Percentiles rank a stretch among this genome's conserved stretches.
Evolutionary conservation across 1,140 invertebrate genomes (phyloP).

Genomic region (Marisa cornuarietis): DNA sequence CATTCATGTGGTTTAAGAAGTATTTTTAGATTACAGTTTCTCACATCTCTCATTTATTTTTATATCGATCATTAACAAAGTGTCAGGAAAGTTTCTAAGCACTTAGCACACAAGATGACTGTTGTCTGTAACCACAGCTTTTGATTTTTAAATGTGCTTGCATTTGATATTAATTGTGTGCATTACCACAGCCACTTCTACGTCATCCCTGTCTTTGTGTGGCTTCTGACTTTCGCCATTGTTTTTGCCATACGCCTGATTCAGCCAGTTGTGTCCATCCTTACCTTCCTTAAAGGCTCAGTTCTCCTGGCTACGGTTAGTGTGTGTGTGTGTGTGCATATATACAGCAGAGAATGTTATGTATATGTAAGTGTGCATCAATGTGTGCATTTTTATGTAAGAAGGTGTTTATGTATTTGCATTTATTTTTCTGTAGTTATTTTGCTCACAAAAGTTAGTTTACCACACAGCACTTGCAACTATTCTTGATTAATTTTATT

Average conservation of each 20-base stretch:
- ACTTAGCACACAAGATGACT: too few relatives aligned
- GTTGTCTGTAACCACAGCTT: too few relatives aligned
- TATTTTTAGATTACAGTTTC: too few relatives aligned
- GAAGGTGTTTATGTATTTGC: neutral
- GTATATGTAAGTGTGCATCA: constrained; percentile 3
- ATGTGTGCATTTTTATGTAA: too few relatives aligned
- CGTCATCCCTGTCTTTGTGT: constrained; percentile 60
- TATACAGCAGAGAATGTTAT: neutral
- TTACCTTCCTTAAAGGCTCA: constrained; percentile 61
- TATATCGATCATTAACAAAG: too few relatives aligned
- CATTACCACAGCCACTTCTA: constrained; percentile 47
- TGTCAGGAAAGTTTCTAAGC: too few relatives aligned
- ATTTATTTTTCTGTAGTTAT: neutral
- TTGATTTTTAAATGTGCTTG: constrained; percentile 32
- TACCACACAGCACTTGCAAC: neutral
- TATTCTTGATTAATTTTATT: neutral
- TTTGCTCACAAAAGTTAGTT: neutral
- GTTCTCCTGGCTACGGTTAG: constrained; percentile 60
- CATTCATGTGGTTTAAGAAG: too few relatives aligned
- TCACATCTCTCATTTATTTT: too few relatives aligned
- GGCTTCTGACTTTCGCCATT: constrained; percentile 53
- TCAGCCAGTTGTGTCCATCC: constrained; percentile 58
- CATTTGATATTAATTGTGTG: constrained; percentile 53
- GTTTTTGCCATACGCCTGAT: constrained; percentile 57
- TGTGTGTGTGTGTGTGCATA: neutral